Evolutionary conservation across 2,888 invertebrate species (phyloP).

Genomic region (Limulus polyphemus): DNA sequence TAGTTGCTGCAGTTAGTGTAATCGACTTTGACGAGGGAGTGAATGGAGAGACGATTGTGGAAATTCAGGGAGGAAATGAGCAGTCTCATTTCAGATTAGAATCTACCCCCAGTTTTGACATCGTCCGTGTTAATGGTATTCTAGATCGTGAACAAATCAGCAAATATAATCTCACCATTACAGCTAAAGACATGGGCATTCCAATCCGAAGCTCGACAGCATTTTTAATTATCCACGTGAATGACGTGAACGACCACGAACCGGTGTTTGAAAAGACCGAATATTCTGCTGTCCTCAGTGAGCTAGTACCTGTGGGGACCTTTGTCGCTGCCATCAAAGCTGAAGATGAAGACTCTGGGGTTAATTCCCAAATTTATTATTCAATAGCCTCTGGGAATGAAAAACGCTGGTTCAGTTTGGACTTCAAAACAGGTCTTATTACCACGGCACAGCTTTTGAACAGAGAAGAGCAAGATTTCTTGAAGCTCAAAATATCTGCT

Average conservation of each 20-base stretch:
- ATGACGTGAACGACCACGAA: conserved; percentile 92
- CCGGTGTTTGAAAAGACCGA: conserved; percentile 87
- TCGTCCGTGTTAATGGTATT: conserved; percentile 77
- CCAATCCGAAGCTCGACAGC: conserved; percentile 77
- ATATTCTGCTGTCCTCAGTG: conserved; percentile 75
- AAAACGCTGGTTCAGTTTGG: conserved; percentile 80
- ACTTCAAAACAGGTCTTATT: conserved; percentile 74
- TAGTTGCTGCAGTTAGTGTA: conserved; percentile 85
- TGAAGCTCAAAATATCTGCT: conserved; percentile 79
- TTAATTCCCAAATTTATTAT: conserved; percentile 85
- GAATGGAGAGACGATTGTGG: conserved; percentile 75
- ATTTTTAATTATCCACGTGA: conserved; percentile 82
- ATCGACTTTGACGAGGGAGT: conserved; percentile 81
- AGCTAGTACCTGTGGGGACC: conserved; percentile 76
- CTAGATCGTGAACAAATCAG: conserved; percentile 85
- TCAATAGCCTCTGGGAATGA: conserved; percentile 84
- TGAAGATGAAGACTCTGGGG: conserved; percentile 84
- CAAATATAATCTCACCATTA: conserved; percentile 84
- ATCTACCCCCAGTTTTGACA: conserved; percentile 64
- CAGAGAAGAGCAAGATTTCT: conserved; percentile 69
- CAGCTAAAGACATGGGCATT: conserved; percentile 77
- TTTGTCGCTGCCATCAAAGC: conserved; percentile 87
- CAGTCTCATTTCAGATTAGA: conserved; percentile 76
- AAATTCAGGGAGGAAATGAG: conserved; percentile 78
- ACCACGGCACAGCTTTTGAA: conserved; percentile 67